Percentiles rank a stretch among this genome's conserved stretches.
Evolutionary conservation across 2,797 vertebrate genomes (phyloP).

Genomic region (Cirrhinus mrigala): DNA sequence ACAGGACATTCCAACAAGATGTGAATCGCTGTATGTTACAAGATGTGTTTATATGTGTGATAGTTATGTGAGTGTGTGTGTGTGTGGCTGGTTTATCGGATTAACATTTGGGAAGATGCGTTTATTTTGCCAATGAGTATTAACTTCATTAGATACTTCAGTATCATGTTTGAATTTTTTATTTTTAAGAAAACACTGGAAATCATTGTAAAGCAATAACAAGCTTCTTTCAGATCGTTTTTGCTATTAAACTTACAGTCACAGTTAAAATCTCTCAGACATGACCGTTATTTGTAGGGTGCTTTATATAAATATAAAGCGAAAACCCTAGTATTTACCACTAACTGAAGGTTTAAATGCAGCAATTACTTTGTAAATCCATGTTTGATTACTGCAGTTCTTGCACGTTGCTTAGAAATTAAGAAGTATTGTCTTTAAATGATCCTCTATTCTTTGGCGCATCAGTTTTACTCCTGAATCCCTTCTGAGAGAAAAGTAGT

Average conservation of each 20-base stretch:
- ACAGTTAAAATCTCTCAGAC: constrained; percentile 5
- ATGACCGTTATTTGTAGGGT: not conserved
- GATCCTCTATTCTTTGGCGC: constrained; percentile 6
- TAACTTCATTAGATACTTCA: constrained; percentile 48
- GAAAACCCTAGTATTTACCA: constrained; percentile 5
- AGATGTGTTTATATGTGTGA: constrained; percentile 38
- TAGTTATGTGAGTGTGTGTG: constrained; percentile 42
- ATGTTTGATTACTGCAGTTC: not conserved
- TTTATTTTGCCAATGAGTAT: constrained; percentile 61
- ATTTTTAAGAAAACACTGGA: constrained; percentile 59
- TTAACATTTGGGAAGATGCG: constrained; percentile 15
- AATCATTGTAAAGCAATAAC: constrained; percentile 59
- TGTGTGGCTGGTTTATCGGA: constrained; percentile 4
- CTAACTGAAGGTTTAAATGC: constrained; percentile 13
- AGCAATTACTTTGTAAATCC: constrained; percentile 21
- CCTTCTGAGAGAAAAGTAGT: not conserved
- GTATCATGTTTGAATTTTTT: constrained; percentile 23
- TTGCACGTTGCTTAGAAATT: constrained; percentile 23
- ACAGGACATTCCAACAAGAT: constrained; percentile 64
- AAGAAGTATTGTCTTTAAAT: constrained; percentile 9
- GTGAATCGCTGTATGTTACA: constrained; percentile 41
- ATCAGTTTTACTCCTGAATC: not conserved
- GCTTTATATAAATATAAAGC: not conserved
- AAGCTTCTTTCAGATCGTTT: not conserved
- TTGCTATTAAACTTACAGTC: not conserved